Evolutionary conservation across 2,113 vertebrate genomes (phyloP).

Genomic region (Hystrix brachyura): DNA sequence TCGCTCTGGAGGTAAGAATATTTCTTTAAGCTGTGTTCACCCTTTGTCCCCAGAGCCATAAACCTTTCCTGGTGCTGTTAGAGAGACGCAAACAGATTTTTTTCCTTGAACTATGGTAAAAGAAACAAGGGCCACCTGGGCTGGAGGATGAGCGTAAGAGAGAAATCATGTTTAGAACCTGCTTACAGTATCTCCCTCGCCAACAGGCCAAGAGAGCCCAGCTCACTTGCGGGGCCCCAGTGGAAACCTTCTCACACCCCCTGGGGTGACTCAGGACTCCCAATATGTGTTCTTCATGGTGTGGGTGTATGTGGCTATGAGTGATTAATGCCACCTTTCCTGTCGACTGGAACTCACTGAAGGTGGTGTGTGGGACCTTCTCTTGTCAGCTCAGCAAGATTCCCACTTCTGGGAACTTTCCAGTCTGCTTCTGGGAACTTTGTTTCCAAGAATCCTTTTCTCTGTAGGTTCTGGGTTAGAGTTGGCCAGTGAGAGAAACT

Average conservation of each 20-base stretch:
- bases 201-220: neutral
- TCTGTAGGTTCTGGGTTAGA: neutral
- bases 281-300: fast-evolving
- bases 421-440: neutral
- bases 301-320: too few species aligned
- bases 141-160: neutral
- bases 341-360: neutral
- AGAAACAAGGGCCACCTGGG: neutral
- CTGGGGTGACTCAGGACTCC: neutral
- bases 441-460: constrained; percentile 3
- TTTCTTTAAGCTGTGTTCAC: constrained; percentile 39
- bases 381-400: neutral
- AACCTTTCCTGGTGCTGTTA: constrained; percentile 14
- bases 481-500: neutral
- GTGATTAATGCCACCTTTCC: neutral
- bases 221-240: neutral
- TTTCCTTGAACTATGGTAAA: neutral
- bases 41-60: constrained; percentile 56
- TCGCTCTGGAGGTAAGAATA: constrained; percentile 19
- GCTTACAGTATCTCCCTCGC: neutral
- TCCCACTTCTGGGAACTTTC: neutral
- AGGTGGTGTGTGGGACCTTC: neutral
- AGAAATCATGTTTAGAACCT: neutral
- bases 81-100: neutral
- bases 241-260: neutral